These are phyloP conservation scores for Anguilla anguilla DNA, from an alignment of 2,797 vertebrate species.

Conservation along the genomic window DNA sequence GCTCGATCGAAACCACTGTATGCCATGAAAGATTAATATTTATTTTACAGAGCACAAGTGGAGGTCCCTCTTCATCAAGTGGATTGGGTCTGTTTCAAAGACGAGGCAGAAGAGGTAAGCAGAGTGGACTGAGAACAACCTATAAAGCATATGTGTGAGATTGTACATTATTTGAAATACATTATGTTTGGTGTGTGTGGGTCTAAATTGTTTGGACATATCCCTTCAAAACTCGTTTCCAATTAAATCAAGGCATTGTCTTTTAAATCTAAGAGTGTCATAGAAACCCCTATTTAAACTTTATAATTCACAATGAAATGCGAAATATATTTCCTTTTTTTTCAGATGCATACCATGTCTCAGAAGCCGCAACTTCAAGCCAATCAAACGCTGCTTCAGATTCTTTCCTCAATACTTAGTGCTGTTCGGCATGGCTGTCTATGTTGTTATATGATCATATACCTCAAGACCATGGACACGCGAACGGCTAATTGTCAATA, in stretches of 20 bases:
- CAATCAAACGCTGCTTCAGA: constrained; percentile 15
- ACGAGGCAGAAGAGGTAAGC: constrained; percentile 49
- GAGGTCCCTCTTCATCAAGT: constrained; percentile 49
- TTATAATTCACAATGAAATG: background rate
- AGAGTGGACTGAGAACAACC: background rate
- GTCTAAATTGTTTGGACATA: background rate
- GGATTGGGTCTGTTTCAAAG: constrained; percentile 37
- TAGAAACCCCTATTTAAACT: background rate
- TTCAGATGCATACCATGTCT: constrained; percentile 54
- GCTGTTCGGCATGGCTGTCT: background rate
- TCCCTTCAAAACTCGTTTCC: background rate
- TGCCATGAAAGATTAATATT: background rate
- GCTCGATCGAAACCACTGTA: no score
- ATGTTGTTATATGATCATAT: background rate
- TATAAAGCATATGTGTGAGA: background rate
- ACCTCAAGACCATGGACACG: constrained; percentile 1
- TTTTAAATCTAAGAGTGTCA: background rate
- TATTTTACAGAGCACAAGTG: constrained; percentile 52
- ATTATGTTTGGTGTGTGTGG: no score
- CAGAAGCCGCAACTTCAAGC: constrained; percentile 32
- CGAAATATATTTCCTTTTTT: background rate
- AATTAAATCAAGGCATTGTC: background rate
- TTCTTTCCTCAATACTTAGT: constrained; percentile 35
- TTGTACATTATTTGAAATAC: constrained; percentile 6
- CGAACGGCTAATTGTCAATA: background rate